Evolutionary conservation across 92 coral and sea anemone genomes (phyloP).

Genomic region (Siderastrea siderea): DNA sequence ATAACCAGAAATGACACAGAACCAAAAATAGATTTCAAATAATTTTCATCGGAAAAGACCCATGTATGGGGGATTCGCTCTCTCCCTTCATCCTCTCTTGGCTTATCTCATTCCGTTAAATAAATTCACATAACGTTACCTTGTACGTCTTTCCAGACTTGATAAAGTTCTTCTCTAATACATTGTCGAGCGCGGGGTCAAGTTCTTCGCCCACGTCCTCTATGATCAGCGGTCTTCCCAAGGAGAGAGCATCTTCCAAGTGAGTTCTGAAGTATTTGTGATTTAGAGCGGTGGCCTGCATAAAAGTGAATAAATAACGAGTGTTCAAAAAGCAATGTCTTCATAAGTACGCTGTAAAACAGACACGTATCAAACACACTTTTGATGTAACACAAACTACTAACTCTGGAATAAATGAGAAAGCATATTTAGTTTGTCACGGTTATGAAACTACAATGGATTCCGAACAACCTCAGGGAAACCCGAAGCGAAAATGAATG

Average conservation of each 20-base stretch:
- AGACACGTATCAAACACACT: not conserved
- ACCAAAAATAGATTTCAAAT: too few species aligned
- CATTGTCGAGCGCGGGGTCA: constrained; percentile 98
- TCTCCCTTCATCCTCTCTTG: too few species aligned
- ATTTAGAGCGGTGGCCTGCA: constrained; percentile 90
- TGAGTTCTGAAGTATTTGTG: constrained; percentile 98
- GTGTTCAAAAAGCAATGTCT: not conserved
- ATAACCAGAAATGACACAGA: too few species aligned
- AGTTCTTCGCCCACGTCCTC: constrained; percentile 99
- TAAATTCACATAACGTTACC: constrained; percentile 41
- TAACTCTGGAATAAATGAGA: too few species aligned
- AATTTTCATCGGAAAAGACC: too few species aligned
- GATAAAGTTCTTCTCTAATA: constrained; percentile 96
- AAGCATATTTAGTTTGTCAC: too few species aligned
- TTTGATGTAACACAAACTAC: too few species aligned
- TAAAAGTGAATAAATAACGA: not conserved
- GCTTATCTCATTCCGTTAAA: too few species aligned
- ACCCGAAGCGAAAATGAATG: too few species aligned
- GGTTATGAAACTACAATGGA: too few species aligned
- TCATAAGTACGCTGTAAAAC: not conserved
- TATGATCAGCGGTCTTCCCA: constrained; percentile 97
- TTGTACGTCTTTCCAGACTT: constrained; percentile 94
- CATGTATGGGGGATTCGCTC: too few species aligned
- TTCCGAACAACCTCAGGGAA: too few species aligned
- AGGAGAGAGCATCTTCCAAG: constrained; percentile 91